Evolutionary conservation across 1,140 invertebrate genomes (phyloP).

Genomic region (Caerostris extrusa): DNA sequence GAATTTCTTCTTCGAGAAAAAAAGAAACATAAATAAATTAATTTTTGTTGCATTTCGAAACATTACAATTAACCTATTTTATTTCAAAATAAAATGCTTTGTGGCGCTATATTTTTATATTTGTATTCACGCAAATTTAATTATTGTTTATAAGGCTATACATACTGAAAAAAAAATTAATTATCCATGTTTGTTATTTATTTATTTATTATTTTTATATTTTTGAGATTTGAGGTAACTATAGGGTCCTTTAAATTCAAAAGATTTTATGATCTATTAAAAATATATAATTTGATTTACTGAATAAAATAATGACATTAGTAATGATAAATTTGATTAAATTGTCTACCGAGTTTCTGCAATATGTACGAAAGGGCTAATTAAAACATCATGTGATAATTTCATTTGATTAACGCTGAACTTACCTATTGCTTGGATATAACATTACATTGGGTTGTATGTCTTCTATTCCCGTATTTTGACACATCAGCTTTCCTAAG

Average conservation of each 20-base stretch:
- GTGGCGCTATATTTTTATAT: too few species aligned
- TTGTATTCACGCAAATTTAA: not conserved
- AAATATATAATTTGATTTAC: too few species aligned
- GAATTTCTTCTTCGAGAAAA: slow-evolving; percentile 22
- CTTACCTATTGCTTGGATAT: slow-evolving; percentile 76
- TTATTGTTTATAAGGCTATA: not conserved
- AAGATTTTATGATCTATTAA: not conserved
- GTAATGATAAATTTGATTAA: not conserved
- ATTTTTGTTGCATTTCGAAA: not conserved
- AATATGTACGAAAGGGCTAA: not conserved
- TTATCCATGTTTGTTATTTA: too few species aligned
- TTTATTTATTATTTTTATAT: too few species aligned
- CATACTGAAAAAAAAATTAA: not conserved
- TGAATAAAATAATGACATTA: not conserved
- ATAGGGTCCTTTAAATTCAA: too few species aligned
- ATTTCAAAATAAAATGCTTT: not conserved
- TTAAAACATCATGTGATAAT: not conserved
- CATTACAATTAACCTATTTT: too few species aligned
- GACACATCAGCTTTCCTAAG: slow-evolving; percentile 81
- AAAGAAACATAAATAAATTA: not conserved
- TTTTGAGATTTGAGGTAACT: not conserved
- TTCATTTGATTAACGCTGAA: not conserved
- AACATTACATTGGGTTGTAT: slow-evolving; percentile 81
- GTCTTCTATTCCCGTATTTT: slow-evolving; percentile 82
- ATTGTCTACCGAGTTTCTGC: not conserved